phyloP scores from a whole-genome alignment of 2,888 invertebrate genomes.

The Epirrhoe alternata region DNA sequence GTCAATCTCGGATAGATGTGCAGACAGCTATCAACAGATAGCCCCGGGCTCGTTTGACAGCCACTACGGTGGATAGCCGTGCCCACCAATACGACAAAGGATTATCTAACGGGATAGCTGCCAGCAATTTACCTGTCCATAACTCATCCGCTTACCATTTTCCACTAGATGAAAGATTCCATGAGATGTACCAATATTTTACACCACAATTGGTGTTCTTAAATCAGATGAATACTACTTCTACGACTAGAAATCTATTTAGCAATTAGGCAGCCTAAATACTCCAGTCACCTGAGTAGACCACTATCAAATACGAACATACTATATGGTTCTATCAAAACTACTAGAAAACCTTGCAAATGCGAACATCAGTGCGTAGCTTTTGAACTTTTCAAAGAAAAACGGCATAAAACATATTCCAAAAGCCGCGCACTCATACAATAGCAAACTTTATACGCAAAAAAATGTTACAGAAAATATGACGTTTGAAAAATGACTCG shows the following conservation, averaged over 20 bases:
- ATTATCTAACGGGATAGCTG: slow-evolving; percentile 59
- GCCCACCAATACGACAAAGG: slow-evolving; percentile 61
- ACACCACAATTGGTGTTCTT: no score
- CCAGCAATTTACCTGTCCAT: slow-evolving; percentile 60
- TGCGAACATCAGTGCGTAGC: slow-evolving; percentile 48
- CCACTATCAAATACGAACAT: no score
- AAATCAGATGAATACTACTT: no score
- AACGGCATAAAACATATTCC: slow-evolving; percentile 63
- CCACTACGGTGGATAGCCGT: slow-evolving; percentile 46
- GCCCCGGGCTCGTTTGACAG: slow-evolving; percentile 58
- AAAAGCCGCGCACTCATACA: slow-evolving; percentile 74
- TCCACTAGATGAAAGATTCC: slow-evolving; percentile 21
- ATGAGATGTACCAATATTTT: neutral
- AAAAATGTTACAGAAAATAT: slow-evolving; percentile 82
- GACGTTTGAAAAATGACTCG: slow-evolving; percentile 85
- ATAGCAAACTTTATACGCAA: slow-evolving; percentile 78
- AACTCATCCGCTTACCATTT: slow-evolving; percentile 55
- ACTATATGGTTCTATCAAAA: no score
- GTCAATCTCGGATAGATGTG: slow-evolving; percentile 61
- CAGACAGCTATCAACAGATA: slow-evolving; percentile 67
- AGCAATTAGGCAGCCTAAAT: no score
- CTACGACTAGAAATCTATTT: no score
- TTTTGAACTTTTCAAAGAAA: slow-evolving; percentile 74
- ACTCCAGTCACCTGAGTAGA: no score
- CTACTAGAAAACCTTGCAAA: neutral